phyloP scores from a whole-genome alignment of 1,140 invertebrate genomes.

The Melipona quadrifasciata region DNA sequence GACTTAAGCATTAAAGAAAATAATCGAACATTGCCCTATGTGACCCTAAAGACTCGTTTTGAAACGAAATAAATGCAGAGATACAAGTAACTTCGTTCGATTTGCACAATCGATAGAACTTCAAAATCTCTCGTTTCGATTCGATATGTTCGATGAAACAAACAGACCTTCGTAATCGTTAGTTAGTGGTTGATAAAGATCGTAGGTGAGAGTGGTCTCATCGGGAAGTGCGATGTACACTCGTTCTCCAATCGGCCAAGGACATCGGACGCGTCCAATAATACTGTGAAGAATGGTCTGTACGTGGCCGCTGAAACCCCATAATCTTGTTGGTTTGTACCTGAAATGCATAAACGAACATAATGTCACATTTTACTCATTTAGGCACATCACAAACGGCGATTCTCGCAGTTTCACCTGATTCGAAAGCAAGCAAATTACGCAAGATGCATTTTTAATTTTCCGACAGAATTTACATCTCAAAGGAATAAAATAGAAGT shows the following conservation, averaged over 20 bases:
- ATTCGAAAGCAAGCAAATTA: background rate
- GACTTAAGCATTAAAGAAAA: background rate
- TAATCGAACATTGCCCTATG: background rate
- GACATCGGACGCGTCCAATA: conserved; percentile 92
- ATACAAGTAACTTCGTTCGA: background rate
- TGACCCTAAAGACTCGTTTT: background rate
- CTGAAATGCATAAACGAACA: conserved; percentile 82
- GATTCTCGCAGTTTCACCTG: too few species aligned
- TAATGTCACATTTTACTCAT: background rate
- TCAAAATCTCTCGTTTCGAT: background rate
- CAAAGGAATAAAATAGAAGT: background rate
- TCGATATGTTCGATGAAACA: conserved; percentile 7
- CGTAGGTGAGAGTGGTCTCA: conserved; percentile 94
- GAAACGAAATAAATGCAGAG: background rate
- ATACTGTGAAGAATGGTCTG: conserved; percentile 96
- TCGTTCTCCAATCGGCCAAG: conserved; percentile 92
- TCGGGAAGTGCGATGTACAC: conserved; percentile 88
- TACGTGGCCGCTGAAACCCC: conserved; percentile 96
- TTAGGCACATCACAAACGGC: background rate
- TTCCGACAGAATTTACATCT: background rate
- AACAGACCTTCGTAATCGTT: conserved; percentile 83
- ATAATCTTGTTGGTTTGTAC: conserved; percentile 93
- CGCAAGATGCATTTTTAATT: background rate
- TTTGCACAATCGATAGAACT: background rate
- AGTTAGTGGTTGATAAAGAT: conserved; percentile 92